Conservation (phyloP, 2,888 invertebrate species). For the Eustalomyia histrio region DNA sequence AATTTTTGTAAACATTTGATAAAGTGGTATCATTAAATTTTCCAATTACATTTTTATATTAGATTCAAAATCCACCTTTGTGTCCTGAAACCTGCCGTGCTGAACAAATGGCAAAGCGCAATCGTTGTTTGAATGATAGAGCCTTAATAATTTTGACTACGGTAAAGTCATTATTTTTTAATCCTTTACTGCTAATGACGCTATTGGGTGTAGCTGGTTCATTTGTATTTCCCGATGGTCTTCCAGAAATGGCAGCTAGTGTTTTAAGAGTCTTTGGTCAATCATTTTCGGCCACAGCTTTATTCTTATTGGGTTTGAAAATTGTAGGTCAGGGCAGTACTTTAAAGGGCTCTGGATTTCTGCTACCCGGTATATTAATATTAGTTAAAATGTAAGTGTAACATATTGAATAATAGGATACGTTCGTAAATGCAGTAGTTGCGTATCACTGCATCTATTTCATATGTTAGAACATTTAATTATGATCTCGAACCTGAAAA, state of each 20-base stretch:
- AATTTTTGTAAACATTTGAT: slow-evolving; percentile 3
- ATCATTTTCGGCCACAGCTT: slow-evolving; percentile 94
- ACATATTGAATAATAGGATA: slow-evolving; percentile 13
- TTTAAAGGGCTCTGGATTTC: slow-evolving; percentile 87
- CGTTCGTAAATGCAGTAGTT: too few relatives aligned
- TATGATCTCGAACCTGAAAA: too few relatives aligned
- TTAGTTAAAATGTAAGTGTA: slow-evolving; percentile 90
- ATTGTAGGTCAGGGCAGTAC: slow-evolving; percentile 95
- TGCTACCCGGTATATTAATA: slow-evolving; percentile 92
- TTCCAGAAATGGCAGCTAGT: slow-evolving; percentile 87
- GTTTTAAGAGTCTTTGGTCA: slow-evolving; percentile 90
- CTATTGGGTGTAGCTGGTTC: slow-evolving; percentile 93
- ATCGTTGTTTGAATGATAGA: slow-evolving; percentile 73
- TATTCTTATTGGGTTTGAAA: slow-evolving; percentile 93
- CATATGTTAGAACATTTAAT: too few relatives aligned
- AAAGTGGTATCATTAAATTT: neutral
- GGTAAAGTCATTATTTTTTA: slow-evolving; percentile 87
- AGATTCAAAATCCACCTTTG: slow-evolving; percentile 70
- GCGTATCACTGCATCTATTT: too few relatives aligned
- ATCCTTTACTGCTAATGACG: slow-evolving; percentile 96
- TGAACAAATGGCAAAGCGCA: slow-evolving; percentile 71
- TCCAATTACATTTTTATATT: slow-evolving; percentile 4
- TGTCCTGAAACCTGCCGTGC: slow-evolving; percentile 75
- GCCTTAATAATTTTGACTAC: slow-evolving; percentile 79
- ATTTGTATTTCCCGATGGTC: slow-evolving; percentile 87